phyloP scores from a whole-genome alignment of 2,797 vertebrate species.

The Phrynocephalus forsythii region DNA sequence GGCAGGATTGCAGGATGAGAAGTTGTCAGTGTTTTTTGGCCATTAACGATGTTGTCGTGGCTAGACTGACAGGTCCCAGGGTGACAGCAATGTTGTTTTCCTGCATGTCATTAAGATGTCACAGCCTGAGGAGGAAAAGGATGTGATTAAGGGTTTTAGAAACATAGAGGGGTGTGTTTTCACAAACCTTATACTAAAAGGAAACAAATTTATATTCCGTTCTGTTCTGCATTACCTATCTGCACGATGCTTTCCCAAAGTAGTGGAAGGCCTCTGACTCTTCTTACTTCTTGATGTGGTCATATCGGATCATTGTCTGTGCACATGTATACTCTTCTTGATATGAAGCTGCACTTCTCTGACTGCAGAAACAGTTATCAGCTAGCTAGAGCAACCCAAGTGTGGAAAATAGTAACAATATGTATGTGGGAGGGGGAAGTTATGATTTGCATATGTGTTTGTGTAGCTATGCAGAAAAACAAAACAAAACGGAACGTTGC shows the following conservation, averaged over 20 bases:
- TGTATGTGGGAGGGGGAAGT: no score
- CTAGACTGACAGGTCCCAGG: slow-evolving; percentile 31
- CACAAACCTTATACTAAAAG: neutral
- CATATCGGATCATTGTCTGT: neutral
- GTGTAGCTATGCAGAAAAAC: neutral
- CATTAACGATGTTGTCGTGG: slow-evolving; percentile 33
- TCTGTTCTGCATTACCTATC: neutral
- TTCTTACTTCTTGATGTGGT: neutral
- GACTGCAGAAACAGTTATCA: neutral
- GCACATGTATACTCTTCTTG: neutral
- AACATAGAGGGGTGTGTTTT: neutral
- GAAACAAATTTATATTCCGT: neutral
- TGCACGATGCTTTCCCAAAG: neutral
- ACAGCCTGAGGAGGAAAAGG: slow-evolving; percentile 14
- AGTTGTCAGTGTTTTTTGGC: slow-evolving; percentile 15
- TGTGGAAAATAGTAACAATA: no score
- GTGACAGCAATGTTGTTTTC: slow-evolving; percentile 55
- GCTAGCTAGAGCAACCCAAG: no score
- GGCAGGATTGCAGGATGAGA: slow-evolving; percentile 13
- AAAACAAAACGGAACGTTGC: neutral
- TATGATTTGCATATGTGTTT: no score
- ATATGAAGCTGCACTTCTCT: no score
- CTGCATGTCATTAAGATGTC: neutral
- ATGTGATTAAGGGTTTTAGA: neutral
- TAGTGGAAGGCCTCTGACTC: neutral